Base-by-base conservation (phyloP, 37 sponge, comb jelly and placozoan genomes). In the Ephydatia muelleri region DNA sequence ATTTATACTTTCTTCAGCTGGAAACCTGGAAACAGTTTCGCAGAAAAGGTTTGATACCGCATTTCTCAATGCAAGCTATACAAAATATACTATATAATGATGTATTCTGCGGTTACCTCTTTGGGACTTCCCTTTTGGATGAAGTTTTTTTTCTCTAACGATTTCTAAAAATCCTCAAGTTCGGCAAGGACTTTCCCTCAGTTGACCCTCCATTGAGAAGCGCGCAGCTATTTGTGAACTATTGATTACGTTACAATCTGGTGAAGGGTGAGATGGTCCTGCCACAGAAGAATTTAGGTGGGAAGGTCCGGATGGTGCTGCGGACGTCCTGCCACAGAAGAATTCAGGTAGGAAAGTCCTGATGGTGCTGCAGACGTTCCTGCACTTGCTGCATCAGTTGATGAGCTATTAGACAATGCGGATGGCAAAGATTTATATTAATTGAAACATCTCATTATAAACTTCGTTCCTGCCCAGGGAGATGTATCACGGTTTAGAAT, bases 21-120 rank as follows among this genome's bases (percentile, higher is more conserved):
- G 57, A 57, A 57, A 57, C 57, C 57, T 57, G 57, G 57, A 57
- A 57, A 57, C 57, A 57, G 57, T 57, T 57, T 57, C 57, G 57
- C 57, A 57, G 57, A 57, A 57, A 57, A 57, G 57, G 57, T 57
- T 57, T 57, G 57, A 57, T 57, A 57, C 57, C 16, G 57, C 57
- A 57, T 57, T 57, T 57, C 57, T 57, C 57, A 57, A 57, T 57
- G 57, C 57, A 5, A 57, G 57, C 57, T 57, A 57, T 57, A 57
- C 57, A 57, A 57, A 57, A 57, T 21, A 57, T 57, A 57, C 9
- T 57, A 16, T 43, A 21, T 57, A 57, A 57, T 57, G 16, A 57
- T 57, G 57, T 57, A 57, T 57, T 57, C 57, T 57, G 57, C 57
- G 57, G 57, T 57, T 57, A 57, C 57, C 57, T 57, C 57, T 57